Base-by-base conservation (phyloP, 30 jellyfish, hydroid and myxozoan genomes). In the Aurelia sp. region DNA sequence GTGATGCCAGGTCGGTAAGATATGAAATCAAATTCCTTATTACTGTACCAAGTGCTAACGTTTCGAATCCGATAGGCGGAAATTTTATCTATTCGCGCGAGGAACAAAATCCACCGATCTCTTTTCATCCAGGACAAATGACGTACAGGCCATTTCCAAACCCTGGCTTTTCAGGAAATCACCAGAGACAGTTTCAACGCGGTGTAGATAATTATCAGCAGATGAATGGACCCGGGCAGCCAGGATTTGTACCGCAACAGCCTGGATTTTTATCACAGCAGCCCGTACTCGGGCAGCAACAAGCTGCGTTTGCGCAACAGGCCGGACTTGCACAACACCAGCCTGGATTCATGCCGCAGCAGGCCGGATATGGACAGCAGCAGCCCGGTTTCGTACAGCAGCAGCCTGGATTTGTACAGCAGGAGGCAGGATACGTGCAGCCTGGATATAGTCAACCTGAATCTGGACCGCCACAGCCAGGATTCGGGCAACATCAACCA, bases 21-120 rank as follows among this genome's bases (percentile, higher is more conserved):
- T 84, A 72, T 78, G 88, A 72, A 59, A 19, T 84, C 30, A 63
- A 72, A 65, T 84, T 84, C 50, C 18, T 10, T 18, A 52, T 18
- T 64, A 65, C 67, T 48, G 55, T 44, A 8, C 55, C 55, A 44
- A 44, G 55, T 44, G 55, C 55, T 0, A 44, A 44, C 9, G 55
- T 44, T 44, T 44, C 55, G 55, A 44, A 44, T 44, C 55, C 55
- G 16, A 9, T 44, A 44, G 55, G 55, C 55, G 55, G 55, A 1
- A 44, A 9, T 44, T 44, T 44, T 44, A 44, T 44, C 55, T 44
- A 44, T 13, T 44, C 55, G 16, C 55, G 55, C 16, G 55, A 44
- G 15, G 55, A 44, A 44, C 55, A 44, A 9, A 44, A 44, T 44
- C 55, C 55, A 5, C 55, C 55, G 55, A 16, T 44, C 55, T 44